phyloP scores from a whole-genome alignment of 2,797 vertebrate genomes.

The Falco berigora region DNA sequence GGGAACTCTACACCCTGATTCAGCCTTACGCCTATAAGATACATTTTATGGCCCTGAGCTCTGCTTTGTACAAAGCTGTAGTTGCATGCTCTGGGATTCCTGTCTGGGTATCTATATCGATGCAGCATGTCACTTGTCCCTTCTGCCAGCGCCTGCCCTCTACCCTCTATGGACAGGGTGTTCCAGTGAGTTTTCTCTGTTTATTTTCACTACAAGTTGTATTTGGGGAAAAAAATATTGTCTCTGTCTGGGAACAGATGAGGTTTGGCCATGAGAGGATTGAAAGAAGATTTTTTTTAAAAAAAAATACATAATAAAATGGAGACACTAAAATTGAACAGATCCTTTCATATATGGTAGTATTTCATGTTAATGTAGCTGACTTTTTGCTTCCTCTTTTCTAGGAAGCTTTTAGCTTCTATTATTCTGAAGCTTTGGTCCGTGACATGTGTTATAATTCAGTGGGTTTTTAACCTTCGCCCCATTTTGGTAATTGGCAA shows the following conservation, averaged over 20 bases:
- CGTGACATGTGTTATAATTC: slow-evolving; percentile 66
- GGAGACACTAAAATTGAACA: background rate
- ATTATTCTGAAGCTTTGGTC: slow-evolving; percentile 53
- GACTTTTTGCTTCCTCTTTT: background rate
- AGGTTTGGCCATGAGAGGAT: background rate
- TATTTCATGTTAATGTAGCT: background rate
- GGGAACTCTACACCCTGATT: background rate
- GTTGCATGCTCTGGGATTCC: background rate
- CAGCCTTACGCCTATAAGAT: background rate
- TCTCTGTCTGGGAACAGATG: background rate
- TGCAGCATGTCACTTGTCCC: background rate
- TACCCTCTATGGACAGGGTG: background rate
- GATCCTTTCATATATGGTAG: background rate
- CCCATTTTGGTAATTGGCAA: slow-evolving; percentile 66
- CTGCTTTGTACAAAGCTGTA: background rate
- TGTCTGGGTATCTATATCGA: background rate
- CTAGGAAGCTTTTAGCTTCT: background rate
- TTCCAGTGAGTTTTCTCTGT: background rate
- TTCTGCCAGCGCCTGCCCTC: background rate
- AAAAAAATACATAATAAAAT: background rate
- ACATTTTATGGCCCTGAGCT: too few species aligned
- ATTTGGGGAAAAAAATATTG: background rate
- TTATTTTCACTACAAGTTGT: background rate
- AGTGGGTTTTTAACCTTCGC: slow-evolving; percentile 63
- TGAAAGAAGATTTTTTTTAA: background rate